Base-by-base conservation (phyloP, 2,888 invertebrate genomes). In the Himalopsyche japonica region DNA sequence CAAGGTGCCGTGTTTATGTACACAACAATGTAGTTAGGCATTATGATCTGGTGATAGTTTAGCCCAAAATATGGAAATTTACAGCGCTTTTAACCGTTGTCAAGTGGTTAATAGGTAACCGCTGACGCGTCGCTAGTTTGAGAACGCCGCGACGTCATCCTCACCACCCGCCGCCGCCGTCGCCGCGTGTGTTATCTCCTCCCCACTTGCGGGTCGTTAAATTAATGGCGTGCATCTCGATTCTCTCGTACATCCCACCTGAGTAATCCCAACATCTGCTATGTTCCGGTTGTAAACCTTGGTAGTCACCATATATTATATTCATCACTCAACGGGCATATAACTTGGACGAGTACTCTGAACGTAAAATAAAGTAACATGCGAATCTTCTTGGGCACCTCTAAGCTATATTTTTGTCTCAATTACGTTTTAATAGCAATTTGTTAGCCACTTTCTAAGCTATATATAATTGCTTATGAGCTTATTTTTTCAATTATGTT, bases 161-260 rank as follows among this genome's bases (percentile, higher is more conserved):
- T 10, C 30, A 30, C 70, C 30, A 30, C 27, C 30, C 43, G 15
- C 43, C 43, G 15, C 30, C 70, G 27, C 30, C 70, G 27, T 20
- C 70, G 27, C 20, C 70, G 70, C 70, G 70, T 70, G 70, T 30
- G 20, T 70, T 30, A 30, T 30, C 70, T 30, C 12, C 12, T 27
- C 70, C 30, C 27, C 27, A 70, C 24, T 70, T 70, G 57, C 43
- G 81, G 64, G 81, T 57, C 76, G 70, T 81, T 81, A 81, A 81
- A 81, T 81, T 81, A 81, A 81, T 32, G 81, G 76, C 24, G 70
- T 76, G 37, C 81, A 48, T 76, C 81, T 81, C 81, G 43, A 81
- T 81, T 81, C 48, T 27, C 76, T 76, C 24, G 30, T n/a, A 43
- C 76, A 81, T 48, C 24, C 70, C 64, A 76, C 37, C 70, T 76